phyloP scores from a whole-genome alignment of 2,797 vertebrate species.

The Rhabdophis nuchalis region DNA sequence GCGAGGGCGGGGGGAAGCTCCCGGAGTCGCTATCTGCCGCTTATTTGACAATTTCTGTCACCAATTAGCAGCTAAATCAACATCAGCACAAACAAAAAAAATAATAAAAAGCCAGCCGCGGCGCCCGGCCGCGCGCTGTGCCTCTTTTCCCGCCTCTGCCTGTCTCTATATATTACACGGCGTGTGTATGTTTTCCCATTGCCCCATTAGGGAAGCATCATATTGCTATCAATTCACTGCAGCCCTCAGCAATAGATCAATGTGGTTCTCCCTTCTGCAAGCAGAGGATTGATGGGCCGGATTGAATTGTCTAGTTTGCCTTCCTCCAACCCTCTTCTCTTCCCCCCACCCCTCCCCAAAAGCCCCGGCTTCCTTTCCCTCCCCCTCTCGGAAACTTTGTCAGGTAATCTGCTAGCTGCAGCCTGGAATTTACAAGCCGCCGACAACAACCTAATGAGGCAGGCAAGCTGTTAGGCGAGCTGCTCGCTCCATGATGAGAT shows the following conservation, averaged over 20 bases:
- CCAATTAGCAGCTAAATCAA: constrained; percentile 99
- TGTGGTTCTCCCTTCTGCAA: constrained; percentile 67
- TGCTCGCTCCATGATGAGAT: constrained; percentile 88
- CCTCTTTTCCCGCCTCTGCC: constrained; percentile 21
- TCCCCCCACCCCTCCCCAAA: background rate
- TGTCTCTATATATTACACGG: constrained; percentile 55
- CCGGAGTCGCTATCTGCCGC: constrained; percentile 89
- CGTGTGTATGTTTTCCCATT: constrained; percentile 74
- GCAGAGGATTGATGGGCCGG: constrained; percentile 77
- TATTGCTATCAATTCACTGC: constrained; percentile 75
- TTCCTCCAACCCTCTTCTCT: no score
- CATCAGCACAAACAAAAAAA: constrained; percentile 90
- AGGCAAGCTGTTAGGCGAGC: constrained; percentile 88
- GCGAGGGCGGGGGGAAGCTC: constrained; percentile 91
- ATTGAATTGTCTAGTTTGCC: constrained; percentile 82
- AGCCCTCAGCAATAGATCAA: constrained; percentile 75
- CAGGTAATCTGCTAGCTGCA: constrained; percentile 86
- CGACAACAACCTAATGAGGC: constrained; percentile 96
- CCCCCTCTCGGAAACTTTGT: constrained; percentile 86
- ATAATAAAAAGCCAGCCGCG: constrained; percentile 58
- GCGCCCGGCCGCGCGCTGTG: constrained; percentile 53
- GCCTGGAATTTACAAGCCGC: constrained; percentile 87
- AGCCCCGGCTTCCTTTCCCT: background rate
- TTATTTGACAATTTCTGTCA: constrained; percentile 99
- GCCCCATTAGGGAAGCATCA: constrained; percentile 79